Evolutionary conservation across 1,140 invertebrate genomes (phyloP).

Genomic region (Linepithema humile): DNA sequence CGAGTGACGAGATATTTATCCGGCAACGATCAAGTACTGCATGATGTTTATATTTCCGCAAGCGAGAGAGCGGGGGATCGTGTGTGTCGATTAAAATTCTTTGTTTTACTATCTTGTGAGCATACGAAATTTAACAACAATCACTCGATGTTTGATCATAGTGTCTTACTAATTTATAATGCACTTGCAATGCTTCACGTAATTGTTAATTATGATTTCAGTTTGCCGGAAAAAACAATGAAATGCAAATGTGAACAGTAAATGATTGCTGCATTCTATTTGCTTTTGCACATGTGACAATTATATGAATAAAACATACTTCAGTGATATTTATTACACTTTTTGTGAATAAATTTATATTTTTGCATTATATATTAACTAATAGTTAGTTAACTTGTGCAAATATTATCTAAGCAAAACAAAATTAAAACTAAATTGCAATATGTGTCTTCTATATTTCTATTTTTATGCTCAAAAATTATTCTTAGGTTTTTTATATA

Average conservation of each 20-base stretch:
- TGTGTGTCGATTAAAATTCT: background rate
- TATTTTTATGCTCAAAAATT: background rate
- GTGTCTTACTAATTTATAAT: background rate
- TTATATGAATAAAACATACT: too few relatives aligned
- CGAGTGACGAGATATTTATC: conserved; percentile 11
- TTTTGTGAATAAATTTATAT: too few relatives aligned
- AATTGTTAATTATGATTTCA: background rate
- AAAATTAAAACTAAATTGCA: background rate
- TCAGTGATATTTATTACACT: too few relatives aligned
- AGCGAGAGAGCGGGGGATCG: background rate
- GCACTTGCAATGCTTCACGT: background rate
- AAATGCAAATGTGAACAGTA: background rate
- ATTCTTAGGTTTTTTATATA: background rate
- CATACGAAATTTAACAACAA: background rate
- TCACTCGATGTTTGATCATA: background rate
- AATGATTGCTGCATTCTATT: background rate
- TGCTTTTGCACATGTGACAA: background rate
- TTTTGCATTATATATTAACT: too few relatives aligned
- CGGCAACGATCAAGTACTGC: conserved; percentile 13
- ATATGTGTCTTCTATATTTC: background rate
- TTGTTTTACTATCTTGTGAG: background rate
- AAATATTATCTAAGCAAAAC: background rate
- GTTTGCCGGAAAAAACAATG: background rate
- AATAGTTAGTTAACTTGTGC: background rate
- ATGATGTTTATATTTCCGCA: conserved; percentile 35